Evolutionary conservation across 2,888 invertebrate species (phyloP), one percentile per base, ranked within the genome.

Genomic region (Papilio protenor): DNA sequence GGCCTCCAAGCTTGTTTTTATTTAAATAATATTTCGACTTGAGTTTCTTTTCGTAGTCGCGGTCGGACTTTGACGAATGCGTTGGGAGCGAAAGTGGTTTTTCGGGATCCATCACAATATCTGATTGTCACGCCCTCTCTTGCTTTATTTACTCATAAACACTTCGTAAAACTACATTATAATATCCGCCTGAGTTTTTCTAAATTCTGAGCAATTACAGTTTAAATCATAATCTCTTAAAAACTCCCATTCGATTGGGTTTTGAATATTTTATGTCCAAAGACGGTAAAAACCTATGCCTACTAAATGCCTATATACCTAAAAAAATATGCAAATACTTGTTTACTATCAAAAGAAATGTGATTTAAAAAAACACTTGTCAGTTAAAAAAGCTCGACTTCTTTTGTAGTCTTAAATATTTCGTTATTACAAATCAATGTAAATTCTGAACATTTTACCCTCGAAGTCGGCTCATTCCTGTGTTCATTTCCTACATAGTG

Each of bases 31-130:
- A 75, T 77, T 70, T 45, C 47, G 69, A 33, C 49, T 14, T 59
- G 70, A 79, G 77, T 77, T 81, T 79, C 78, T 77, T 79, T 77
- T 75, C 8, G 40, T 40, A 74, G 72, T 52, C 76, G 61, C 47
- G 49, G 57, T 14, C 47, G 73, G 47, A 45, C 23, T 77, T 77
- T 77, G 82, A 82, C 77, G 83, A 81, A 83, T 82, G 82, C 82
- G 81, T 75, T 45, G 73, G 66, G 76, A 82, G 83, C 80, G 84
- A 84, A 84, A 84, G 84, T 84, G 83, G 83, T 82, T 81, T 83
- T 81, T 82, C 82, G 80, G 83, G 82, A 82, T 83, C 75, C 82
- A 81, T 81, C 81, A 81, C 80, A 73, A 71, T 64, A 71, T 71
- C 55, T 55, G 72, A 72, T 78, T n/a, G 69, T 59, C 33, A 70